Conservation (phyloP, 2,888 invertebrate genomes). For the Nasonia oneida region DNA sequence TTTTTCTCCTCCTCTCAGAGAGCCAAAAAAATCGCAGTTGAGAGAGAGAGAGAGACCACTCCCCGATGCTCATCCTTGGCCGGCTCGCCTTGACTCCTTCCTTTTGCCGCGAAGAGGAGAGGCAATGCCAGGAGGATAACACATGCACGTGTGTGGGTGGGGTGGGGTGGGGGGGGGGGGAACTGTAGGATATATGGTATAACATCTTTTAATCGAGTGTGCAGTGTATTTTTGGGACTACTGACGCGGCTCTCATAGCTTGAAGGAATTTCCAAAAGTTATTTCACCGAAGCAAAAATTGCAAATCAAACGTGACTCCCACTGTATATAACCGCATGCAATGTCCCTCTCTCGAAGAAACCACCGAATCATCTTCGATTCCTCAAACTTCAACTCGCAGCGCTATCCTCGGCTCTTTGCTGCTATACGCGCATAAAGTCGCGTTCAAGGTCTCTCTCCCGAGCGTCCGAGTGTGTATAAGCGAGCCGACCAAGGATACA, state of each 20-base stretch:
- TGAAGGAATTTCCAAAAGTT: too few species aligned
- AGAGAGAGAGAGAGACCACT: not conserved
- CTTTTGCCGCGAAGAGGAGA: not conserved
- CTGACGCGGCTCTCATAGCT: too few species aligned
- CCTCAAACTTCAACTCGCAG: not conserved
- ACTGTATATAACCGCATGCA: too few species aligned
- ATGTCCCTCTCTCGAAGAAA: not conserved
- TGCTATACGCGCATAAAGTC: slow-evolving; percentile 1
- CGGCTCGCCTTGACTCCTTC: not conserved
- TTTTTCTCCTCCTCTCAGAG: not conserved
- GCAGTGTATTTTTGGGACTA: too few species aligned
- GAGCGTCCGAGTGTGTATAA: not conserved
- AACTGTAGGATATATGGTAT: too few species aligned
- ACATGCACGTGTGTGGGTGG: too few species aligned
- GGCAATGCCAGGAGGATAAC: too few species aligned
- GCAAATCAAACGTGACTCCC: not conserved
- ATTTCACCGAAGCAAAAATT: not conserved
- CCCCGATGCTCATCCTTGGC: not conserved
- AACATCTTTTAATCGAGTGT: too few species aligned
- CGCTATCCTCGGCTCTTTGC: not conserved
- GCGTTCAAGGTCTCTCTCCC: not conserved
- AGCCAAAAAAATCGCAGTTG: not conserved
- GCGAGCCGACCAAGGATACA: not conserved
- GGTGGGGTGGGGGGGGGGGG: too few species aligned
- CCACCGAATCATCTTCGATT: not conserved